Percentiles rank a stretch among this genome's conserved stretches.
These are phyloP conservation scores for Mastomys natalensis DNA, from an alignment of 2,113 vertebrate genomes.

Conservation along the genomic window DNA sequence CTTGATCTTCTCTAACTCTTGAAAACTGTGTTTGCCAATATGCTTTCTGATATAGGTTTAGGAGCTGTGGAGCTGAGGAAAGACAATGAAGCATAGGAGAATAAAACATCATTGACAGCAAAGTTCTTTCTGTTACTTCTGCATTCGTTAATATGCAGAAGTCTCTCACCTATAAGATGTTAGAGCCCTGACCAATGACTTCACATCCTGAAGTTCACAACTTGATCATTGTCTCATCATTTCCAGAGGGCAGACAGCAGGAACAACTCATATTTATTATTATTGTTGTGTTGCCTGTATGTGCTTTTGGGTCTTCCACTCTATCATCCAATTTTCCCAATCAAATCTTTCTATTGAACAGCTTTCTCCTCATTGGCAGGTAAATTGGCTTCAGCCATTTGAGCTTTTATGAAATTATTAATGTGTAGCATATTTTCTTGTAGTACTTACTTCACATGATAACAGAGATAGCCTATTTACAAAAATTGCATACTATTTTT, in stretches of 20 bases:
- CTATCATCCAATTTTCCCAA: background rate
- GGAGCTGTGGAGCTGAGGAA: background rate
- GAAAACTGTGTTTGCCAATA: background rate
- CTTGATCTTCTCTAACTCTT: background rate
- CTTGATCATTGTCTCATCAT: background rate
- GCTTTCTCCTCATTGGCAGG: background rate
- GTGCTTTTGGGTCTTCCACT: background rate
- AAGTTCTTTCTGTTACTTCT: background rate
- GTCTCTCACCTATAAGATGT: background rate
- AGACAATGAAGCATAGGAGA: background rate
- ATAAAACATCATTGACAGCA: background rate
- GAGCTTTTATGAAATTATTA: background rate
- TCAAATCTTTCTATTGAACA: background rate
- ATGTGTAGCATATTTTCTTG: background rate
- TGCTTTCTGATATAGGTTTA: background rate
- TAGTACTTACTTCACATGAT: background rate
- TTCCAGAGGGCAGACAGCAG: background rate
- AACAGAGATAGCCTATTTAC: accelerated
- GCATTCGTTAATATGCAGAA: background rate
- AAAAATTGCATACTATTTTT: background rate
- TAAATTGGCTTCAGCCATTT: background rate
- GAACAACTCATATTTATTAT: background rate
- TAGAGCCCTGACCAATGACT: background rate
- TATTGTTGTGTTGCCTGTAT: background rate
- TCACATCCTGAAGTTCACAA: background rate